Evolutionary conservation across 2,888 invertebrate genomes (phyloP).

Genomic region (Melikaiella ostensackeni): DNA sequence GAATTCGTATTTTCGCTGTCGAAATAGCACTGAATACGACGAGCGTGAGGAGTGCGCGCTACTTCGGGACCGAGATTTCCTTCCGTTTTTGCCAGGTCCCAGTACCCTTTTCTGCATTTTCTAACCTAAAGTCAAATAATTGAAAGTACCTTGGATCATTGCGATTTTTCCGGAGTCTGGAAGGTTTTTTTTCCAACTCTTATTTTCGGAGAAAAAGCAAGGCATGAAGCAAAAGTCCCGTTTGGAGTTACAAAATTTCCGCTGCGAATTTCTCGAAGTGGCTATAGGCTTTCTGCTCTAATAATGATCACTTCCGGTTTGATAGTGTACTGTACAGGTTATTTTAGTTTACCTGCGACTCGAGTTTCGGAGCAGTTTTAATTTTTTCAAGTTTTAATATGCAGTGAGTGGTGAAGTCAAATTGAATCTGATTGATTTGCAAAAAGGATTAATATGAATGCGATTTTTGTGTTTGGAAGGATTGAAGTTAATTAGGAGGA

Average conservation of each 20-base stretch:
- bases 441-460: neutral
- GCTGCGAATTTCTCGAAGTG: conserved; percentile 32
- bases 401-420: neutral
- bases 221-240: conserved; percentile 3
- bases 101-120: neutral
- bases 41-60: conserved; percentile 15
- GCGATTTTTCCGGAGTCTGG: neutral
- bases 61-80: conserved; percentile 12
- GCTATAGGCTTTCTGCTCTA: conserved; percentile 33
- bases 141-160: neutral
- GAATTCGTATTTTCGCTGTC: conserved; percentile 44
- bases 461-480: neutral
- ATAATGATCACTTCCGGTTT: conserved; percentile 30
- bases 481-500: neutral
- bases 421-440: conserved; percentile 7
- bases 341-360: conserved; percentile 10
- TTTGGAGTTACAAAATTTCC: conserved; percentile 34
- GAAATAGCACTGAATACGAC: conserved; percentile 26
- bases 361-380: neutral
- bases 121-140: neutral
- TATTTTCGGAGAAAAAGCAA: conserved; percentile 23
- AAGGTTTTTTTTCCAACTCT: neutral
- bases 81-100: neutral
- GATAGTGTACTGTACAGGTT: conserved; percentile 10
- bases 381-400: neutral